phyloP scores from a whole-genome alignment of 2,113 vertebrate genomes.

The Peromyscus californicus region DNA sequence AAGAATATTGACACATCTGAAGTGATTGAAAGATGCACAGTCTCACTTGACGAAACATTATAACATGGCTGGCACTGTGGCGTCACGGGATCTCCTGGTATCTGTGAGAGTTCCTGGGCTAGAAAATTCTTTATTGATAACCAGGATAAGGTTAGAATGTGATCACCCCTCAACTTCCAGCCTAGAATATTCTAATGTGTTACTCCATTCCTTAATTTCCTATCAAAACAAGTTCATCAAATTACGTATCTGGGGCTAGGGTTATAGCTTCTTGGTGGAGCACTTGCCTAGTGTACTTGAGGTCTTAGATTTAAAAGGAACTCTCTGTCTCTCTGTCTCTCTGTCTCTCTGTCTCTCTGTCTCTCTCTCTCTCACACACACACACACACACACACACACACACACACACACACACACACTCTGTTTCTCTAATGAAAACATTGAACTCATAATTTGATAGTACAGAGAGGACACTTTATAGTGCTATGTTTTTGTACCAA shows the following conservation, averaged over 20 bases:
- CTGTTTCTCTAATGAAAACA: background rate
- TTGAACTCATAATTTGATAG: background rate
- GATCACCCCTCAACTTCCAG: fast-evolving
- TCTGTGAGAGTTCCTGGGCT: background rate
- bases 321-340: too few species aligned
- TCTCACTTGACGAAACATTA: too few species aligned
- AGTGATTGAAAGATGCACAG: background rate
- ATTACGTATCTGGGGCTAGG: background rate
- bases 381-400: too few species aligned
- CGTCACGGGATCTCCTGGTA: fast-evolving
- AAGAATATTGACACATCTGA: background rate
- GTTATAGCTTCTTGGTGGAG: background rate
- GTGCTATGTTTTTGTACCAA: background rate
- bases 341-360: too few species aligned
- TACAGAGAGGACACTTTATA: background rate
- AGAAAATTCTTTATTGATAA: fast-evolving
- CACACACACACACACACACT: background rate
- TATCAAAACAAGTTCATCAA: background rate
- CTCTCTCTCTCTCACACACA: background rate
- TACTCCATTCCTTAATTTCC: background rate
- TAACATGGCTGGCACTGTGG: fast-evolving
- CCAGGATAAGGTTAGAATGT: fast-evolving
- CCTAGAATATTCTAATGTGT: background rate
- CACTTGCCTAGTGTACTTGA: background rate
- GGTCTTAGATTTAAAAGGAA: background rate